Conservation (phyloP, 1,140 invertebrate species). For the Drosophila bocki region DNA sequence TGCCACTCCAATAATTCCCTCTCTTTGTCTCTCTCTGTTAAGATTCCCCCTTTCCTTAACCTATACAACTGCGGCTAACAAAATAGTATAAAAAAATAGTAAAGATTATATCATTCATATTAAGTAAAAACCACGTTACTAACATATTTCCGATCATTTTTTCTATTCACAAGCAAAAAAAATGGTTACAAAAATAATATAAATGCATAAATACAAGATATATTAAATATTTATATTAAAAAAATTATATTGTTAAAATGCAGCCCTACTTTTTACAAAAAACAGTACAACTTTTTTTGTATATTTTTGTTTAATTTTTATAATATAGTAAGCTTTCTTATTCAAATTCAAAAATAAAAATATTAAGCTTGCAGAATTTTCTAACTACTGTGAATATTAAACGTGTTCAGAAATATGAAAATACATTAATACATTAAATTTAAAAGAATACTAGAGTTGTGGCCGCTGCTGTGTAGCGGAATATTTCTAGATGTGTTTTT, state of each 20-base stretch:
- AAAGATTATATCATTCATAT: background rate
- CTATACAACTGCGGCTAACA: conserved; percentile 22
- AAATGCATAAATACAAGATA: background rate
- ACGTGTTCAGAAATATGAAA: background rate
- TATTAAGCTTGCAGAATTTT: background rate
- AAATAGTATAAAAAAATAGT: background rate
- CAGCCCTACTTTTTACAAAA: no score
- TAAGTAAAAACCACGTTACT: background rate
- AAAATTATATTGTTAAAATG: no score
- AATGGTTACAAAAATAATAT: background rate
- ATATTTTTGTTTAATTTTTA: no score
- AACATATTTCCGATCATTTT: background rate
- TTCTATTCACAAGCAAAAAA: background rate
- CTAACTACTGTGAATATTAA: background rate
- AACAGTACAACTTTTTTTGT: no score
- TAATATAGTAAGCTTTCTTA: no score
- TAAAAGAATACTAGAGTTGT: background rate
- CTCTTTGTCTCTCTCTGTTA: background rate
- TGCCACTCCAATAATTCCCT: conserved; percentile 2
- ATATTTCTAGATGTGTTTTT: conserved; percentile 17
- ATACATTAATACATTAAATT: background rate
- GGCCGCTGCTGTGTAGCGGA: conserved; percentile 14
- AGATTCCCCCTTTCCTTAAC: background rate
- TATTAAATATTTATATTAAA: no score
- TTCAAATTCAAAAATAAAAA: background rate